Conservation (phyloP, 2,797 vertebrate species). For the Oryzias dopingdopingensis region DNA sequence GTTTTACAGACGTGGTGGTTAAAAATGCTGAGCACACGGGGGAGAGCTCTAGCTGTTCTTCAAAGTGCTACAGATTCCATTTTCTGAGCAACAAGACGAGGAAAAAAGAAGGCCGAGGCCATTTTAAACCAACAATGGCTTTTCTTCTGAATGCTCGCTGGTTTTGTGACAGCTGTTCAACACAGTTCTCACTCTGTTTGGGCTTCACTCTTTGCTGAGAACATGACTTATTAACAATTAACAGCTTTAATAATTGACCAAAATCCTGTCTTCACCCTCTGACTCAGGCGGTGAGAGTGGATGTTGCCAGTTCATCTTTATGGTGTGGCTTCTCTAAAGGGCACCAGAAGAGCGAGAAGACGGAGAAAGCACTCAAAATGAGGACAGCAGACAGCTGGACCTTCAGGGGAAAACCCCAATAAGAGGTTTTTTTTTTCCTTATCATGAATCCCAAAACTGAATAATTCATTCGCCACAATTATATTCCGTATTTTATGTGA, state of each 20-base stretch:
- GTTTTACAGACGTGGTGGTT: conserved; percentile 36
- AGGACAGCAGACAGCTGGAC: conserved; percentile 45
- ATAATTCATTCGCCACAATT: conserved; percentile 68
- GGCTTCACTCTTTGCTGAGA: conserved; percentile 14
- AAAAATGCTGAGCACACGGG: conserved; percentile 27
- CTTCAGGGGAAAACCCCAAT: conserved; percentile 58
- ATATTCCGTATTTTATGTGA: conserved; percentile 61
- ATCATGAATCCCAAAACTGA: conserved; percentile 64
- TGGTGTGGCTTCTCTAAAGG: conserved; percentile 28
- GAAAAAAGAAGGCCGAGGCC: conserved; percentile 6
- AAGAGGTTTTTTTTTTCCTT: conserved; percentile 57
- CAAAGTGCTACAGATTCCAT: conserved; percentile 30
- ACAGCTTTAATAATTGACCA: conserved; percentile 24
- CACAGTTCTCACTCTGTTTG: conserved; percentile 16
- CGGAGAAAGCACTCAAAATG: conserved; percentile 40
- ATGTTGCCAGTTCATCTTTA: too few relatives aligned
- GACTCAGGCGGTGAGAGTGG: too few relatives aligned
- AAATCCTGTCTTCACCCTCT: conserved; percentile 8
- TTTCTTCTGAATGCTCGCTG: conserved; percentile 6
- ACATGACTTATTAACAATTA: conserved; percentile 24
- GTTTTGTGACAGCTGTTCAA: conserved; percentile 24
- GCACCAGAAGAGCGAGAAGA: conserved; percentile 39
- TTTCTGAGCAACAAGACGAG: conserved; percentile 29
- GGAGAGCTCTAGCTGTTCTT: conserved; percentile 33
- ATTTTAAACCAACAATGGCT: background rate